phyloP scores from a whole-genome alignment of 2,888 invertebrate genomes.

The Perdita meconis region DNA sequence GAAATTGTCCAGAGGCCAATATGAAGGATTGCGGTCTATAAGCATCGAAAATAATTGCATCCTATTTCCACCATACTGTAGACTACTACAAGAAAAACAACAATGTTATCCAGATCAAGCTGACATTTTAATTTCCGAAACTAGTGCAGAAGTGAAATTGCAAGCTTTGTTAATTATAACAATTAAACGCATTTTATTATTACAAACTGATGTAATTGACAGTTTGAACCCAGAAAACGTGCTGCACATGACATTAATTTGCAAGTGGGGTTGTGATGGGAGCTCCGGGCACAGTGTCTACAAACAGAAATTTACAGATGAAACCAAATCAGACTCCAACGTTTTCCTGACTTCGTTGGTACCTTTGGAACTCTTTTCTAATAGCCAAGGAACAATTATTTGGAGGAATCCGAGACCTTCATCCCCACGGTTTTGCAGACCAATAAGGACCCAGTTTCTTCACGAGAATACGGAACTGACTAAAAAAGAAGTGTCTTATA shows the following conservation, averaged over 20 bases:
- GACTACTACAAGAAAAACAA: background rate
- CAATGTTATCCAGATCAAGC: background rate
- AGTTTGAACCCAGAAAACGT: no score
- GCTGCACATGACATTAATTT: background rate
- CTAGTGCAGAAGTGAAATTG: background rate
- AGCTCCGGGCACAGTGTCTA: background rate
- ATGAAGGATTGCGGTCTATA: background rate
- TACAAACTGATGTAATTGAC: no score
- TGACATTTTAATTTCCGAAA: background rate
- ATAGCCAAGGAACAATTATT: background rate
- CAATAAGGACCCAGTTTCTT: background rate
- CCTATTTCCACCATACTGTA: background rate
- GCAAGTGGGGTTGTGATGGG: slow-evolving; percentile 4
- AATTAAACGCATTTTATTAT: no score
- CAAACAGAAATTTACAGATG: background rate
- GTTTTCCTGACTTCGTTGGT: background rate
- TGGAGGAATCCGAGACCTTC: slow-evolving; percentile 6
- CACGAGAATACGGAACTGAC: background rate
- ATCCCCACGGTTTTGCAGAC: background rate
- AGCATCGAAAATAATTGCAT: background rate
- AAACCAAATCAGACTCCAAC: background rate
- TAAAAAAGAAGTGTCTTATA: background rate
- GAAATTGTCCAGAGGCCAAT: background rate
- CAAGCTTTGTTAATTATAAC: no score
- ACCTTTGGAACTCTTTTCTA: background rate